Percentiles rank a stretch among this genome's conserved stretches.
These are phyloP conservation scores for Uloborus plumipes DNA, from an alignment of 2,888 invertebrate genomes.

Conservation along the genomic window DNA sequence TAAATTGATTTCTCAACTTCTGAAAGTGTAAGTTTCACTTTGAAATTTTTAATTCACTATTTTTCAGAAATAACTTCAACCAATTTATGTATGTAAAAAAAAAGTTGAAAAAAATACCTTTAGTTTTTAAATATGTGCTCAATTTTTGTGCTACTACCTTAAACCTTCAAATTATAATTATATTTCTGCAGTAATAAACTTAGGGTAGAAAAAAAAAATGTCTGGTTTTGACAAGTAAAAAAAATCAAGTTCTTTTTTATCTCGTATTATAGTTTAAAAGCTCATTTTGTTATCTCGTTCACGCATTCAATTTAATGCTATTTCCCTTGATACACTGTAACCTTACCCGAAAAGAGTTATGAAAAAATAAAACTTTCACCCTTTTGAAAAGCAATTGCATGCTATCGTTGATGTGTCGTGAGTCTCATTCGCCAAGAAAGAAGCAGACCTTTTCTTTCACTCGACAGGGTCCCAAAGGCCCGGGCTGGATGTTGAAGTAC, in stretches of 20 bases:
- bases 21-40: too few relatives aligned
- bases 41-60: too few relatives aligned
- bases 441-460: slow-evolving; percentile 43
- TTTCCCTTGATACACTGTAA: neutral
- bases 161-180: too few relatives aligned
- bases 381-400: slow-evolving; percentile 55
- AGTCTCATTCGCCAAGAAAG: slow-evolving; percentile 45
- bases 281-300: neutral
- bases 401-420: slow-evolving; percentile 50
- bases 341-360: neutral
- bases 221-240: too few relatives aligned
- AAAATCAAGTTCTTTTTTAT: neutral
- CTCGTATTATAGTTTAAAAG: neutral
- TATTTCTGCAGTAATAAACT: too few relatives aligned
- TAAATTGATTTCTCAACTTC: too few relatives aligned
- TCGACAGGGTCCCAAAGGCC: slow-evolving; percentile 44
- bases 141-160: too few relatives aligned
- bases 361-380: slow-evolving; percentile 11
- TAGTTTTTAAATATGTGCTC: too few relatives aligned
- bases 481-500: slow-evolving; percentile 38
- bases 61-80: too few relatives aligned
- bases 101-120: too few relatives aligned
- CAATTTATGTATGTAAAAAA: too few relatives aligned
- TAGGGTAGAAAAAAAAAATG: too few relatives aligned
- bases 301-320: neutral